Conservation (phyloP, 2,113 vertebrate species). For the Dolichotis patagonum region DNA sequence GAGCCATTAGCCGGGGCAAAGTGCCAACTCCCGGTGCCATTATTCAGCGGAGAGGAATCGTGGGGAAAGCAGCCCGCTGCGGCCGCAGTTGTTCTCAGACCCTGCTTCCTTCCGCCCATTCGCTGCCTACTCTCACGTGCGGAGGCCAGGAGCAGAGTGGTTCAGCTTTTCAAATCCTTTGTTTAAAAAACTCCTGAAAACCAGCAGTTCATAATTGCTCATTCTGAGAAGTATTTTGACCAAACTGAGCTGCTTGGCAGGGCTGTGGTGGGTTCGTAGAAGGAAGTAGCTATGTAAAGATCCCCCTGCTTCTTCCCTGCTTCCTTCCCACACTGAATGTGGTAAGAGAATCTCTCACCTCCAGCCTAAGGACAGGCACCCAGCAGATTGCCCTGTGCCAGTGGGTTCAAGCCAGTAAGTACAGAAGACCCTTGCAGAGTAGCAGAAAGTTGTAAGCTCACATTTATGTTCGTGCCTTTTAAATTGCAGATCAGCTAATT, state of each 20-base stretch:
- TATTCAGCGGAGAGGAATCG: background rate
- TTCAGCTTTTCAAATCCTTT: constrained; percentile 42
- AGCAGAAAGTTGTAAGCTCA: background rate
- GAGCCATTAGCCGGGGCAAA: background rate
- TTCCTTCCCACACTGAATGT: background rate
- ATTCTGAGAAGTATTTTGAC: background rate
- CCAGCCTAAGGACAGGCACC: background rate
- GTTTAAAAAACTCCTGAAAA: constrained; percentile 17
- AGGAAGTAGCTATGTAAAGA: background rate
- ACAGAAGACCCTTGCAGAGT: background rate
- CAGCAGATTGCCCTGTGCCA: background rate
- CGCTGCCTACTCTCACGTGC: constrained; percentile 24
- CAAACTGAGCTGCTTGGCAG: background rate
- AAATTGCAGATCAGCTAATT: background rate
- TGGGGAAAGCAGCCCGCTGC: background rate
- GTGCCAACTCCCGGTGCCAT: background rate
- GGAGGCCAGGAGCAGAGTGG: background rate
- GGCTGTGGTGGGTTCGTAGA: background rate
- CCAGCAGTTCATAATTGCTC: background rate
- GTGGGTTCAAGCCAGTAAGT: background rate
- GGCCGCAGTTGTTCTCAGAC: background rate
- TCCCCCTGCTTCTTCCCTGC: background rate
- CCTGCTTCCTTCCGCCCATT: background rate
- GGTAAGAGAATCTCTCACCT: background rate
- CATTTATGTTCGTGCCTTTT: background rate